Evolutionary conservation across 2,888 invertebrate species (phyloP).

Genomic region (Rhyacophila evoluta): DNA sequence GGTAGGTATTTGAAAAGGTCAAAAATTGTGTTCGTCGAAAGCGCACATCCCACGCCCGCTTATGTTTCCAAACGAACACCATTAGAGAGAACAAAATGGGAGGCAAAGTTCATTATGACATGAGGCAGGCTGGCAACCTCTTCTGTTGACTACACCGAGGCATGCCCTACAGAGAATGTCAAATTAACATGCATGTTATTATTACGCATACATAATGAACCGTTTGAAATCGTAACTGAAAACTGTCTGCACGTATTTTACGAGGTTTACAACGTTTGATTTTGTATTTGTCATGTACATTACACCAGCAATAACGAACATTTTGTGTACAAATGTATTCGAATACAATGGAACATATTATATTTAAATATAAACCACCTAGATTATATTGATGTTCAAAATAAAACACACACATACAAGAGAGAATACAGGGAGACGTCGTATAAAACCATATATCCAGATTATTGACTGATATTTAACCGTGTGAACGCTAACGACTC

Average conservation of each 20-base stretch:
- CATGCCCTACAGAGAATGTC: neutral
- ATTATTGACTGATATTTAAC: too few relatives aligned
- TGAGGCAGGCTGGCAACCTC: neutral
- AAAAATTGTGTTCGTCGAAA: neutral
- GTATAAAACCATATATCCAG: too few relatives aligned
- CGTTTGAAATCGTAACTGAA: neutral
- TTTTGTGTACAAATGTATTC: too few relatives aligned
- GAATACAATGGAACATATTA: too few relatives aligned
- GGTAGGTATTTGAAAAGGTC: too few relatives aligned
- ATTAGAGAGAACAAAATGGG: neutral
- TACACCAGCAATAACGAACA: too few relatives aligned
- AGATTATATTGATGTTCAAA: too few relatives aligned
- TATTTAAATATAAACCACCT: too few relatives aligned
- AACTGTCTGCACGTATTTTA: neutral
- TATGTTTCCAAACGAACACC: neutral
- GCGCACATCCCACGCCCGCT: neutral
- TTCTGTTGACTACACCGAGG: neutral
- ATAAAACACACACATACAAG: too few relatives aligned
- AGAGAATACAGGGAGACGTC: too few relatives aligned
- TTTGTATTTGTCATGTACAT: neutral
- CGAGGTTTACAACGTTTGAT: neutral
- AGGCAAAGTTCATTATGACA: constrained; percentile 3
- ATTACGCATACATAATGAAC: neutral
- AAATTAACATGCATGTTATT: constrained; percentile 9
- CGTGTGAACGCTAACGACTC: too few relatives aligned